Percentiles rank a stretch among this genome's conserved stretches.
Conservation (phyloP, 1,140 invertebrate species). For the Drosophila albomicans region DNA sequence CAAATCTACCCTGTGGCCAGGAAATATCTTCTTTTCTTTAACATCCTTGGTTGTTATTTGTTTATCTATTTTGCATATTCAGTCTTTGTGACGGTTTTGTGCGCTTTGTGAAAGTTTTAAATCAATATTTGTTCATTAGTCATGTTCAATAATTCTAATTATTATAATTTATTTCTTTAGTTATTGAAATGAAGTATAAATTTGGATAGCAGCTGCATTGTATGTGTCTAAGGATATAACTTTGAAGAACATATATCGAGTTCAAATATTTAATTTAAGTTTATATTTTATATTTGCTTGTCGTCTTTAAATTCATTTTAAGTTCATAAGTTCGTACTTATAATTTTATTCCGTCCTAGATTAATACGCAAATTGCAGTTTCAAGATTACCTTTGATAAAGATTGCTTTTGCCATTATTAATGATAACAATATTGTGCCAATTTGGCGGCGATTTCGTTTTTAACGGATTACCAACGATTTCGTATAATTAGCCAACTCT, state of each 20-base stretch:
- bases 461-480: conserved; percentile 30
- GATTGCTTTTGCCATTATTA: not conserved
- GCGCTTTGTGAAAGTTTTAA: conserved; percentile 51
- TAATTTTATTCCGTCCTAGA: too few species aligned
- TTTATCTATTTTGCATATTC: conserved; percentile 69
- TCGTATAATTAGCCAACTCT: conserved; percentile 24
- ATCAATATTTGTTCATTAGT: conserved; percentile 81
- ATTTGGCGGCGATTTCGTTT: conserved; percentile 11
- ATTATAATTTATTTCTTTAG: conserved; percentile 51
- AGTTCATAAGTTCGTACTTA: too few species aligned
- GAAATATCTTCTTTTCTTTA: conserved; percentile 14
- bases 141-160: conserved; percentile 75
- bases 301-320: too few species aligned
- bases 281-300: too few species aligned
- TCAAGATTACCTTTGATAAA: conserved; percentile 3
- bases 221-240: not conserved
- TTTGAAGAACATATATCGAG: too few species aligned
- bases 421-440: conserved; percentile 2
- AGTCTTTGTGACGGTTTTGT: conserved; percentile 48
- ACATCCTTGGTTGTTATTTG: conserved; percentile 44
- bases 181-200: conserved; percentile 13
- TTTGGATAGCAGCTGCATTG: not conserved
- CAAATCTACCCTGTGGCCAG: conserved; percentile 22
- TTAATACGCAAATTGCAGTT: not conserved
- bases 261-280: not conserved